Evolutionary conservation across 2,888 invertebrate species (phyloP).

Genomic region (Calliphora vomitoria): DNA sequence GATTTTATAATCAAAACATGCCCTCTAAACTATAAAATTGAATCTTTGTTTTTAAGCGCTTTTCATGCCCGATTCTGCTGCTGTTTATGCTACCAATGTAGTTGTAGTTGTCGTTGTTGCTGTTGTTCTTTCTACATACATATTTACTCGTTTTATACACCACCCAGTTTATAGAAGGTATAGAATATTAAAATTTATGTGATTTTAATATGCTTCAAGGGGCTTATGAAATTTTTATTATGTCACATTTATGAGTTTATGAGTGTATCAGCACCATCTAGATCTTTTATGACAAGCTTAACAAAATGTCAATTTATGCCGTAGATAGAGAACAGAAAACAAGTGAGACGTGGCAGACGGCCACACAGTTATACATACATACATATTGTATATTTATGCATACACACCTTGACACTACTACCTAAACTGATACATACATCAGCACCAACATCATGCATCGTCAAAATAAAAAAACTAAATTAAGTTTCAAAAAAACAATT

Average conservation of each 20-base stretch:
- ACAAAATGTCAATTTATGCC: conserved; percentile 70
- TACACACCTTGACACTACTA: conserved; percentile 19
- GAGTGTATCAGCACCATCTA: conserved; percentile 68
- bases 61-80: background rate
- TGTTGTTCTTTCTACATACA: background rate
- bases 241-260: conserved; percentile 73
- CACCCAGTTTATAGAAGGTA: conserved; percentile 14
- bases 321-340: conserved; percentile 15
- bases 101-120: background rate
- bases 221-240: conserved; percentile 74
- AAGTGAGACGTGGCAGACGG: background rate
- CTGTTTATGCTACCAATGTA: background rate
- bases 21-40: conserved; percentile 67
- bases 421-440: background rate
- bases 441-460: conserved; percentile 1
- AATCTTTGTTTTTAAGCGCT: conserved; percentile 57
- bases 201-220: conserved; percentile 73
- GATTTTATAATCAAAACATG: conserved; percentile 63
- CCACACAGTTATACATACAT: background rate
- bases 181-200: conserved; percentile 72
- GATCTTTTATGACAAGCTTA: conserved; percentile 69
- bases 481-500: conserved; percentile 56
- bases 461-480: conserved; percentile 49
- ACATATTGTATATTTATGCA: too few species aligned
- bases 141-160: conserved; percentile 28